These are phyloP conservation scores for Apamea epomidion DNA, from an alignment of 2,888 invertebrate species.

Conservation along the genomic window DNA sequence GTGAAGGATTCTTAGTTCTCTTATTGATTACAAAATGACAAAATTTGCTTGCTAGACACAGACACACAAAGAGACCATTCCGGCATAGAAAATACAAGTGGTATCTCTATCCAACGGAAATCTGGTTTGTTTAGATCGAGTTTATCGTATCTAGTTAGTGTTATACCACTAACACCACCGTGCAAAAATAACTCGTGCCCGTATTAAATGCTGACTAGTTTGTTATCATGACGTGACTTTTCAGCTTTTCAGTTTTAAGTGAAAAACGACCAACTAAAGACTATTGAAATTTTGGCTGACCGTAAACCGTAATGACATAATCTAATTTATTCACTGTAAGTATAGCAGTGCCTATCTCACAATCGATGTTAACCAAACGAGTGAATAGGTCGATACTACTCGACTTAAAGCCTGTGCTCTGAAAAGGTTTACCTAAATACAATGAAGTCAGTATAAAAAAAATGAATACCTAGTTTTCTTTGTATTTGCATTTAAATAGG, in stretches of 20 bases:
- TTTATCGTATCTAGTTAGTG: not conserved
- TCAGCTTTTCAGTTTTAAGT: not conserved
- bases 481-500: not conserved
- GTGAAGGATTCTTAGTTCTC: not conserved
- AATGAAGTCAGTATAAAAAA: not conserved
- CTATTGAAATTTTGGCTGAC: not conserved
- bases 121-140: not conserved
- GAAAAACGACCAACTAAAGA: not conserved
- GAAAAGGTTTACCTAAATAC: not conserved
- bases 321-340: not conserved
- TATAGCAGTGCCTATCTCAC: not conserved
- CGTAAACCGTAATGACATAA: not conserved
- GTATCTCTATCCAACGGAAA: not conserved
- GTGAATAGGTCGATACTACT: not conserved
- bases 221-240: constrained; percentile 1
- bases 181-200: not conserved
- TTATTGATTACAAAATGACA: not conserved
- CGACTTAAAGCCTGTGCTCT: not conserved
- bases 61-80: not conserved
- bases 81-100: constrained; percentile 1
- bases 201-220: not conserved
- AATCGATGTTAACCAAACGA: not conserved
- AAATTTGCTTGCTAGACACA: not conserved
- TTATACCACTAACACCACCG: not conserved
- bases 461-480: not conserved